These are phyloP conservation scores for Tadarida brasiliensis DNA, from an alignment of 2,797 vertebrate species.

Conservation along the genomic window DNA sequence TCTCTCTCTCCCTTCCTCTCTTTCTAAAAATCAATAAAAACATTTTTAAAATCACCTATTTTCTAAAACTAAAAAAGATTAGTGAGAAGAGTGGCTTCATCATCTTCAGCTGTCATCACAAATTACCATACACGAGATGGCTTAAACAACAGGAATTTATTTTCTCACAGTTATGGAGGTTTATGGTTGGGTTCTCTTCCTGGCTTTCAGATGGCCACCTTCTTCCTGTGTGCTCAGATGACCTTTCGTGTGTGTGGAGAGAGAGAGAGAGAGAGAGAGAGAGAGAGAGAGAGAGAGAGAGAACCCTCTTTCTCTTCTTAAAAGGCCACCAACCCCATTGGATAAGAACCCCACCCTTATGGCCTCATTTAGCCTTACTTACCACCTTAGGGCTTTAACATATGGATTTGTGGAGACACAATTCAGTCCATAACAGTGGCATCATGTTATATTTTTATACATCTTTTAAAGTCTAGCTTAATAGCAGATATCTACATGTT, in stretches of 20 bases:
- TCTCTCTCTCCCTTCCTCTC: too few relatives aligned
- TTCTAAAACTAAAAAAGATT: neutral
- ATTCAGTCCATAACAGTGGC: neutral
- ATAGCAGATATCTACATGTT: neutral
- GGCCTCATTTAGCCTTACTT: neutral
- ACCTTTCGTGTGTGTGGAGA: neutral
- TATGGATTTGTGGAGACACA: neutral
- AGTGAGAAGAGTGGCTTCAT: neutral
- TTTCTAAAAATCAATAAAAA: too few relatives aligned
- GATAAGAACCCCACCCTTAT: neutral
- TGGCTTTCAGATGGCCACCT: neutral
- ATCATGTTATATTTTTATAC: neutral
- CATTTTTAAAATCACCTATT: neutral
- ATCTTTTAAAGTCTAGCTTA: neutral
- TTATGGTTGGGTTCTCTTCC: neutral
- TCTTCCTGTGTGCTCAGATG: neutral
- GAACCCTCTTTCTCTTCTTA: neutral
- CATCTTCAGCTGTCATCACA: neutral
- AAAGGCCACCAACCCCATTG: neutral
- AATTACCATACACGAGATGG: neutral
- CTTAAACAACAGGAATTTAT: constrained; percentile 1
- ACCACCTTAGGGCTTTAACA: neutral
- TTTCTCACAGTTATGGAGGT: neutral
- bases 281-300: neutral
- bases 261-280: too few relatives aligned